These are phyloP conservation scores for Actinia tenebrosa DNA, from an alignment of 64 coral and sea anemone species.

Conservation along the genomic window DNA sequence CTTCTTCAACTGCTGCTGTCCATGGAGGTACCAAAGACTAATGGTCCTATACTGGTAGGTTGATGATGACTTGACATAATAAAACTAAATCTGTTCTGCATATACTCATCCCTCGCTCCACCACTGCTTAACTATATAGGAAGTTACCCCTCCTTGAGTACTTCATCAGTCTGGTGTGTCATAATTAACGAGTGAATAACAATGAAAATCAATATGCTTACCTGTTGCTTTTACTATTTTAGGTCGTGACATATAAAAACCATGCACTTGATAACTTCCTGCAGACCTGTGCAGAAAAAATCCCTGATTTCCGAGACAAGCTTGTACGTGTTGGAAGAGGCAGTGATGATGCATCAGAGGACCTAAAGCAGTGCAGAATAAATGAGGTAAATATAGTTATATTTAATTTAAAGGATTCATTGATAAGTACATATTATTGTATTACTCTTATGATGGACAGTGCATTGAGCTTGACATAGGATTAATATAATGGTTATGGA, in stretches of 20 bases:
- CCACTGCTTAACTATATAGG: no score
- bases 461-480: no score
- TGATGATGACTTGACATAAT: neutral
- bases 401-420: no score
- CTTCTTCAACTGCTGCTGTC: constrained; percentile 43
- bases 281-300: neutral
- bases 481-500: no score
- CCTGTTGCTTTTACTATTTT: neutral
- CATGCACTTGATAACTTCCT: constrained; percentile 79
- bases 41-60: constrained; percentile 65
- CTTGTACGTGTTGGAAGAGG: constrained; percentile 67
- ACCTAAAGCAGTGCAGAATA: neutral
- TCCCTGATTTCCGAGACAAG: neutral
- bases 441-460: no score
- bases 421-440: no score
- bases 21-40: constrained; percentile 20
- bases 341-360: neutral
- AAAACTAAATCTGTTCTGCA: no score
- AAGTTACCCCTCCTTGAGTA: no score
- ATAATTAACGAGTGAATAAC: no score
- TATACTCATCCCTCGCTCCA: no score
- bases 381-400: neutral
- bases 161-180: no score
- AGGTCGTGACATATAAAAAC: constrained; percentile 95
- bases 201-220: no score